Evolutionary conservation across 2,113 vertebrate species (phyloP), one percentile per base, ranked within the genome.

Genomic region (Siphamia tubifer): DNA sequence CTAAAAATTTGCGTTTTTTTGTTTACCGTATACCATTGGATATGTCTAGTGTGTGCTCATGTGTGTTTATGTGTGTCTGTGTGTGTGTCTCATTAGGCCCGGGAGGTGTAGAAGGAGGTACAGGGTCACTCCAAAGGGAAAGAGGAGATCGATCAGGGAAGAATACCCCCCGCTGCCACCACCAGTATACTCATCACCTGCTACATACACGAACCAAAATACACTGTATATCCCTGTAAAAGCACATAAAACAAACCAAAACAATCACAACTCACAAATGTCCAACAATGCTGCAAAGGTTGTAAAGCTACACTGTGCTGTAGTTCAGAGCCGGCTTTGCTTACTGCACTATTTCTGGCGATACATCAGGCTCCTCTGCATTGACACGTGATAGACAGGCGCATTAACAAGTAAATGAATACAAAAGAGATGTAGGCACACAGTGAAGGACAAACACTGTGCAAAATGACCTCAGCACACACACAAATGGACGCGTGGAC

Each of bases 81-180:
- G 2, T 57, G 1, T 27, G 6, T 24, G 57, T 85, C 86, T 92
- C 89, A 89, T 92, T 92, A 90, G 81, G 79, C 77, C 64, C 51
- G 44, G 44, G 54, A 86, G 71, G 81, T 60, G 23, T 83, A 78
- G 82, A 67, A 89, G 84, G 87, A 87, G 74, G 48, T 20, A 75
- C 72, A 72, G 77, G 90, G 87, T 89, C 90, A 90, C 57, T 85
- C 82, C 66, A 81, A 83, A 90, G 77, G 87, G 84, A 91, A 75
- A 81, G 66, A 78, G 77, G 49, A 60, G 84, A 93, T 92, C 86
- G 88, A 93, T 93, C 79, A 81, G 10, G 72, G 71, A 60, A 70
- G 68, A 83, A 77, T 75, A 67, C 49, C 66, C 73, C 68, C 78
- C 42, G 24, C 43, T 16, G 8, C 49, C 43, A 8, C 25, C 15